Evolutionary conservation across 2,113 vertebrate species (phyloP).

Genomic region (Perognathus longimembris): DNA sequence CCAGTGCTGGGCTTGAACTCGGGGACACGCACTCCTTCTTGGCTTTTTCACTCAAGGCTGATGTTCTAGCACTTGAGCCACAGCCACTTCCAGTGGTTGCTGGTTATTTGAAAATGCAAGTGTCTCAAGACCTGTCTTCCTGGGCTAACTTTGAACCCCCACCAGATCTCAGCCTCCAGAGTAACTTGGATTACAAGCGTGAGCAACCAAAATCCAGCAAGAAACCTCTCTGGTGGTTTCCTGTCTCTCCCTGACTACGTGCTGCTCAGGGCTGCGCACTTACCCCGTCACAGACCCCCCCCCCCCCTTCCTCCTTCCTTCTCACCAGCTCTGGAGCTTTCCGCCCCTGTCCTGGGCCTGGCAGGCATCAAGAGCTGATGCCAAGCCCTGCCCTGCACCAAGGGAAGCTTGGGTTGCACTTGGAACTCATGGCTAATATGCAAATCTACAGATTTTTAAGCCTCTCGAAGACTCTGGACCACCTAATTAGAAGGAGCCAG

Average conservation of each 20-base stretch:
- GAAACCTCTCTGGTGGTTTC: neutral
- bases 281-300: rapidly evolving
- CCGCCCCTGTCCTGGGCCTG: rapidly evolving
- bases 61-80: neutral
- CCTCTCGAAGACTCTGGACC: neutral
- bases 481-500: rapidly evolving
- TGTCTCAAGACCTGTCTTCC: neutral
- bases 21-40: no score
- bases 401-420: neutral
- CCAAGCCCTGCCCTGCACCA: neutral
- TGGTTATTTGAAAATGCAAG: no score
- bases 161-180: neutral
- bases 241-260: neutral
- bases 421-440: neutral
- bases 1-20: no score
- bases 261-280: neutral
- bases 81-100: neutral
- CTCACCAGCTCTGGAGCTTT: neutral
- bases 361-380: neutral
- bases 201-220: neutral
- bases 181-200: neutral
- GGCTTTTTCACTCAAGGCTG: no score
- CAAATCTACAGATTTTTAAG: neutral
- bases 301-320: neutral
- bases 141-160: neutral